phyloP scores from a whole-genome alignment of 2,888 invertebrate species.

The Neria commutata region DNA sequence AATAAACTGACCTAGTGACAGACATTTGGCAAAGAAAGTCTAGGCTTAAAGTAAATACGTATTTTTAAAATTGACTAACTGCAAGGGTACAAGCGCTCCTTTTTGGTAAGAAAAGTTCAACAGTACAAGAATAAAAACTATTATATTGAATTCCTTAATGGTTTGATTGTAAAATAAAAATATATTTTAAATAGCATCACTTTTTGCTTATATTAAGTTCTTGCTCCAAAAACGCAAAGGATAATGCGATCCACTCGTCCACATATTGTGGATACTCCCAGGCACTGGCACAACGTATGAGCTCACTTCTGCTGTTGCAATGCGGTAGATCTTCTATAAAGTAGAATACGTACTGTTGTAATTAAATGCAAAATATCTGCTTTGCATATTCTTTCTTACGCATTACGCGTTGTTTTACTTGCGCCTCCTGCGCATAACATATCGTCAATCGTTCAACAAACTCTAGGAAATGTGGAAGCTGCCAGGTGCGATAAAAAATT shows the following conservation, averaged over 20 bases:
- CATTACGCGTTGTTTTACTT: constrained; percentile 49
- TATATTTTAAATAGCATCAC: neutral
- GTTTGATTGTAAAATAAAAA: constrained; percentile 20
- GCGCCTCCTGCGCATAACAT: constrained; percentile 45
- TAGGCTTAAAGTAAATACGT: no score
- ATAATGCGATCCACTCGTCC: constrained; percentile 44
- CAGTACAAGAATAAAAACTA: neutral
- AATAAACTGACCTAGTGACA: no score
- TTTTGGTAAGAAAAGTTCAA: no score
- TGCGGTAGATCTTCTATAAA: constrained; percentile 52
- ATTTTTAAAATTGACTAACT: no score
- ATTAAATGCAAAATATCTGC: neutral
- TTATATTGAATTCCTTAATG: neutral
- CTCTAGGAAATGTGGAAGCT: constrained; percentile 42
- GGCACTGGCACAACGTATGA: constrained; percentile 43
- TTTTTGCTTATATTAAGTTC: constrained; percentile 39
- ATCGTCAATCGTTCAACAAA: constrained; percentile 43
- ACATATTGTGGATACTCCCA: constrained; percentile 56
- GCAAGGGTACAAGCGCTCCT: no score
- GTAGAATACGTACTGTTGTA: neutral
- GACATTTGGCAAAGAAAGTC: no score
- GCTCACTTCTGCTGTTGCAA: constrained; percentile 39
- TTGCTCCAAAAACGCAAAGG: constrained; percentile 46
- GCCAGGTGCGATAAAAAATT: constrained; percentile 54
- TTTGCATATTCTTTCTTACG: constrained; percentile 37